A percentile compares a stretch with the other conserved stretches of the same genome.
These are phyloP conservation scores for Pelecanus crispus DNA, from an alignment of 2,113 vertebrate species.

Conservation along the genomic window DNA sequence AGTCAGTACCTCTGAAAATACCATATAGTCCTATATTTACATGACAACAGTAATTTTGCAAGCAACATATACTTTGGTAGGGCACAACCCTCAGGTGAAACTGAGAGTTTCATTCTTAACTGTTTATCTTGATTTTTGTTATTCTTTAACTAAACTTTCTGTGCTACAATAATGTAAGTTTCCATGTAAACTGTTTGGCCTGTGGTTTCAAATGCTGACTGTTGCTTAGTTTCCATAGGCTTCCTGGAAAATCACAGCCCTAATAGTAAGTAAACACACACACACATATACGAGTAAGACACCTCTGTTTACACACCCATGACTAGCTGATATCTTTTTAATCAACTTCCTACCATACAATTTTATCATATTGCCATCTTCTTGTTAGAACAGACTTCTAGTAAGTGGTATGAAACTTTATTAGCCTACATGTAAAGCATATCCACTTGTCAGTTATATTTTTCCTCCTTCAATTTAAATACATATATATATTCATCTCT, in stretches of 20 bases:
- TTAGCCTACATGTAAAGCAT: background rate
- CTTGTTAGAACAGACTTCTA: background rate
- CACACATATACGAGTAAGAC: background rate
- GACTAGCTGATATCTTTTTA: background rate
- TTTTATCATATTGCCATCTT: background rate
- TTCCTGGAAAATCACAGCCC: background rate
- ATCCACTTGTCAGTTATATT: background rate
- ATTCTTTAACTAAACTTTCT: background rate
- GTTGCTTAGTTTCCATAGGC: background rate
- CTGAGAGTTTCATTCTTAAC: background rate
- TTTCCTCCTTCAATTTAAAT: background rate
- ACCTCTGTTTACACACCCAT: background rate
- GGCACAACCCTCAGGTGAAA: background rate
- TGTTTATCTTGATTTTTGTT: background rate
- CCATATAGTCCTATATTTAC: background rate
- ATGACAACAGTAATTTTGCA: background rate
- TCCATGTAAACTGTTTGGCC: background rate
- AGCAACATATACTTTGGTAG: background rate
- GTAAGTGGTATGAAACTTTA: background rate
- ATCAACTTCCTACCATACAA: background rate
- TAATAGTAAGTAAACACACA: background rate
- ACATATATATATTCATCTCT: background rate
- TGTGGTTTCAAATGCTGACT: background rate
- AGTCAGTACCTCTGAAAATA: background rate
- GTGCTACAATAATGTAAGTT: background rate